Conservation (phyloP, 2,113 vertebrate genomes). For the Brachypteracias leptosomus region DNA sequence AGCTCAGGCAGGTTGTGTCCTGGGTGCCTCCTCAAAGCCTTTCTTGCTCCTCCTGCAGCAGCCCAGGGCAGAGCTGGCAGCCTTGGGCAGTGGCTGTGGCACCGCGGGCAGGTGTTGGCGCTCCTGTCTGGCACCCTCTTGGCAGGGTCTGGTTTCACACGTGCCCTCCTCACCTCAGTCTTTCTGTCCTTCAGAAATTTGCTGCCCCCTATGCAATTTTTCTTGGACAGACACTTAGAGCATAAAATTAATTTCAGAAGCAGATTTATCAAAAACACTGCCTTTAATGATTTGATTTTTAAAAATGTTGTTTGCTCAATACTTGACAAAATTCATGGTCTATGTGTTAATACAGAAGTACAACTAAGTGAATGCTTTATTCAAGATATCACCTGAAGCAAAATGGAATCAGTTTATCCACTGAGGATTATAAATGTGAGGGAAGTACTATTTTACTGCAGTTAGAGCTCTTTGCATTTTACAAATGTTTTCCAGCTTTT, state of each 20-base stretch:
- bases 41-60: accelerated
- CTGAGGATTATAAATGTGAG: neutral
- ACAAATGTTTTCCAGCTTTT: neutral
- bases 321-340: neutral
- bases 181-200: neutral
- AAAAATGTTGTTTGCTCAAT: neutral
- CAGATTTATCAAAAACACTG: neutral
- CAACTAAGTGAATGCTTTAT: neutral
- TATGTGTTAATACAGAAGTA: neutral
- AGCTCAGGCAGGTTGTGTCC: neutral
- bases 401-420: neutral
- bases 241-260: neutral
- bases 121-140: neutral
- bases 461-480: neutral
- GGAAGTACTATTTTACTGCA: neutral
- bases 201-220: neutral
- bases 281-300: neutral
- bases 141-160: neutral
- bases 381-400: neutral
- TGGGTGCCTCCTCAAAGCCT: neutral
- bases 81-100: neutral
- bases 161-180: accelerated
- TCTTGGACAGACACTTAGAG: neutral
- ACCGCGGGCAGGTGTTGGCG: too few relatives aligned
- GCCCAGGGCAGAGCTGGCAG: neutral